phyloP scores from a whole-genome alignment of 2,113 vertebrate species.

The Pelmatolapia mariae region DNA sequence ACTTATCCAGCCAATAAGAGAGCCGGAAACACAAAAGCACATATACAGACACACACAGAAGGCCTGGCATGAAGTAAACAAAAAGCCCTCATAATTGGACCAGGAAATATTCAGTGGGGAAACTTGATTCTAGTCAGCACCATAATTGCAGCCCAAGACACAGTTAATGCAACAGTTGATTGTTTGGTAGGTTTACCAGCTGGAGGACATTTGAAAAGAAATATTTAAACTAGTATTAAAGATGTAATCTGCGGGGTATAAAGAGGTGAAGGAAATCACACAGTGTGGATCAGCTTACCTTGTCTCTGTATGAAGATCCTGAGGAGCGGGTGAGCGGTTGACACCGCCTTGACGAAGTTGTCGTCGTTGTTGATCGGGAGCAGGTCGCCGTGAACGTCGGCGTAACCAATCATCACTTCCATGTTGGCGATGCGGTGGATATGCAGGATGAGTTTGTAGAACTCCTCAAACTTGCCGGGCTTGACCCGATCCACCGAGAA shows the following conservation, averaged over 20 bases:
- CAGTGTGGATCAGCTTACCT: conserved; percentile 68
- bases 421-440: conserved; percentile 89
- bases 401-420: conserved; percentile 95
- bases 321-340: conserved; percentile 90
- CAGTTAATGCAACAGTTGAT: neutral
- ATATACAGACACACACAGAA: conserved; percentile 17
- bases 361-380: conserved; percentile 99
- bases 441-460: conserved; percentile 94
- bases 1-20: conserved; percentile 51
- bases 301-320: conserved; percentile 96
- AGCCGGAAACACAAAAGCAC: conserved; percentile 27
- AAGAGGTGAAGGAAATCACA: neutral
- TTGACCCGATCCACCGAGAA: conserved; percentile 92
- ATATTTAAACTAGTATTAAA: neutral
- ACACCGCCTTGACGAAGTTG: conserved; percentile 97
- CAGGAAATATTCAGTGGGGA: conserved; percentile 36
- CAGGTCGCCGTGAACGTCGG: conserved; percentile 93
- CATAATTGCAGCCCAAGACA: neutral
- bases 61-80: conserved; percentile 43
- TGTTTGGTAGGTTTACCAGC: neutral
- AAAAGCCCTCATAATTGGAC: conserved; percentile 39
- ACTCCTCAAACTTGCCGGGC: conserved; percentile 95
- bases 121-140: neutral
- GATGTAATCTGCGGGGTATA: neutral
- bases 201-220: neutral